Conservation (phyloP, 2,888 invertebrate genomes). For the Nematopogon swammerdamellus region DNA sequence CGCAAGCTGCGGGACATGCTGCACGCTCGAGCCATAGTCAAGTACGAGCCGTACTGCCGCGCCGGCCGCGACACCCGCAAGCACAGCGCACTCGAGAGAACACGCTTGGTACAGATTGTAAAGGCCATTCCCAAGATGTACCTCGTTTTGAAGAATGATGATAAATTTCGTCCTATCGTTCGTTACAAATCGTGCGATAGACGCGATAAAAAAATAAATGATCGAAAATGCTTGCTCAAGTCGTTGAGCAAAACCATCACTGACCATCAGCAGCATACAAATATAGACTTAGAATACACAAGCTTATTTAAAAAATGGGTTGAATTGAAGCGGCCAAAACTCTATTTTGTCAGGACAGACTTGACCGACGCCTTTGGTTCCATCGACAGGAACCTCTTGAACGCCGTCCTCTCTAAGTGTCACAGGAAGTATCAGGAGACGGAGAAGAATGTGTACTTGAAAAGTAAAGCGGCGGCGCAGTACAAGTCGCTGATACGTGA, state of each 20-base stretch:
- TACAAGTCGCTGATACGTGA: conserved; percentile 35
- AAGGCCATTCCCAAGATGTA: conserved; percentile 36
- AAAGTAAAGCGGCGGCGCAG: conserved; percentile 27
- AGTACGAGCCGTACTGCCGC: conserved; percentile 24
- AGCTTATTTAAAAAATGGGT: conserved; percentile 29
- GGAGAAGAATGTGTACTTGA: conserved; percentile 22
- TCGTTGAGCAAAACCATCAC: conserved; percentile 18
- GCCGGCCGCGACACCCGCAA: conserved; percentile 24
- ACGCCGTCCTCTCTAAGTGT: conserved; percentile 28
- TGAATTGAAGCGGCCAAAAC: conserved; percentile 25
- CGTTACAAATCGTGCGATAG: conserved; percentile 24
- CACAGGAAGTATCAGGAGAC: conserved; percentile 23
- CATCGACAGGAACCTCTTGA: conserved; percentile 31
- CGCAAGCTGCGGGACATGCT: conserved; percentile 30
- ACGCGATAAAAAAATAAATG: conserved; percentile 34
- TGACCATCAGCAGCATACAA: conserved; percentile 16
- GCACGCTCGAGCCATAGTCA: conserved; percentile 25
- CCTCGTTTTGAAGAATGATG: conserved; percentile 32
- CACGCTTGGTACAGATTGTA: conserved; percentile 20
- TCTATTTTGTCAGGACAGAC: conserved; percentile 47
- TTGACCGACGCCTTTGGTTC: conserved; percentile 48
- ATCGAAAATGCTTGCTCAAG: conserved; percentile 29
- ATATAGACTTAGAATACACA: conserved; percentile 27
- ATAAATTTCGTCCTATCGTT: conserved; percentile 38
- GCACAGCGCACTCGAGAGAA: conserved; percentile 18